Percentiles rank a stretch among this genome's conserved stretches.
phyloP scores from a whole-genome alignment of 2,113 vertebrate species.

The Solea solea region DNA sequence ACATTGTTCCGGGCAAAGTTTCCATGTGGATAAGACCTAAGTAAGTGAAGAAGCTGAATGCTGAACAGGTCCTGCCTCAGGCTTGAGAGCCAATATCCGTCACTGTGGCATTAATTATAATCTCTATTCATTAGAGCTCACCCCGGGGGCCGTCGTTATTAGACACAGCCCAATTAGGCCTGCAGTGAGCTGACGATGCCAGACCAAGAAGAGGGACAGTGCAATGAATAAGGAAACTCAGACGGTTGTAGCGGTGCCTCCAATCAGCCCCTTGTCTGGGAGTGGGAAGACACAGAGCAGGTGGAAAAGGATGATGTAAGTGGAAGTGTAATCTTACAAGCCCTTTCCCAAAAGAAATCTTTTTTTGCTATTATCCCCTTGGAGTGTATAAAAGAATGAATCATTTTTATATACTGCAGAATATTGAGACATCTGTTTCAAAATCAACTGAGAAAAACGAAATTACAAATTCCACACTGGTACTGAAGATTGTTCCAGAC shows the following conservation, averaged over 20 bases:
- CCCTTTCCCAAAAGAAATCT: constrained; percentile 32
- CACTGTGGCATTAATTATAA: constrained; percentile 79
- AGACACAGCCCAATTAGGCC: constrained; percentile 78
- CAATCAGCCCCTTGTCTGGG: constrained; percentile 39
- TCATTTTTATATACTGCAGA: constrained; percentile 17
- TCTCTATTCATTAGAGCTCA: constrained; percentile 77
- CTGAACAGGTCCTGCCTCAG: constrained; percentile 62
- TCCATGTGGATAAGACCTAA: not conserved
- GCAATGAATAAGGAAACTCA: constrained; percentile 52
- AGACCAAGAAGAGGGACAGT: constrained; percentile 51
- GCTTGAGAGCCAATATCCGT: constrained; percentile 71
- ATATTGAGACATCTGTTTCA: constrained; percentile 1
- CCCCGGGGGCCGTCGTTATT: constrained; percentile 71
- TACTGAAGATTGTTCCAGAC: constrained; percentile 18
- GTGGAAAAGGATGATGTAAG: constrained; percentile 55
- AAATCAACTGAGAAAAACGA: constrained; percentile 5
- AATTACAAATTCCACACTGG: constrained; percentile 9
- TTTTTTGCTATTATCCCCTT: constrained; percentile 20
- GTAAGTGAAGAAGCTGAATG: constrained; percentile 56
- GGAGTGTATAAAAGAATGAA: constrained; percentile 9
- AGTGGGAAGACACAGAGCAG: constrained; percentile 33
- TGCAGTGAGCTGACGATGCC: constrained; percentile 71
- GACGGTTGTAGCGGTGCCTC: constrained; percentile 43
- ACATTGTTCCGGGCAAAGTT: no score
- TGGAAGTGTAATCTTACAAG: constrained; percentile 42